Percentiles rank a stretch among this genome's conserved stretches.
These are phyloP conservation scores for Canis aureus DNA, from an alignment of 2,113 vertebrate species.

Conservation along the genomic window DNA sequence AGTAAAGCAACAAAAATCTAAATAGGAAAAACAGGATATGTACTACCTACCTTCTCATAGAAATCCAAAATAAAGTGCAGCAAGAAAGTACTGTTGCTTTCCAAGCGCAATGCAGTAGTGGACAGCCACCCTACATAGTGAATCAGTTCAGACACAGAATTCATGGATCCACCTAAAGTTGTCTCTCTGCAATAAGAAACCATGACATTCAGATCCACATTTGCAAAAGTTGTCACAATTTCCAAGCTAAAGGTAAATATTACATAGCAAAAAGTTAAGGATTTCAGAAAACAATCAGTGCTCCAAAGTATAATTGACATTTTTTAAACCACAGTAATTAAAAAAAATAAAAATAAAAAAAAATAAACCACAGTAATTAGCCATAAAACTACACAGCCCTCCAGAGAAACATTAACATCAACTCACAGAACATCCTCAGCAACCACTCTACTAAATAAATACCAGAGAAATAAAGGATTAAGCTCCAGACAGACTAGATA, in stretches of 20 bases:
- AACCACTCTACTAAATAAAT: conserved; percentile 39
- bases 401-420: conserved; percentile 34
- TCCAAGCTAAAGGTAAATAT: conserved; percentile 11
- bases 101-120: conserved; percentile 89
- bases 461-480: conserved; percentile 38
- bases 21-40: conserved; percentile 42
- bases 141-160: conserved; percentile 90
- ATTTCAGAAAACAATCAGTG: conserved; percentile 40
- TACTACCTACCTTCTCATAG: conserved; percentile 96
- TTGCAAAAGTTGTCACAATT: neutral
- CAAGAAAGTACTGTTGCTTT: conserved; percentile 89
- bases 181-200: conserved; percentile 89
- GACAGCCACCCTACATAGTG: conserved; percentile 91
- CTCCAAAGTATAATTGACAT: neutral
- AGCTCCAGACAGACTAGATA: neutral
- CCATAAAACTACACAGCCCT: neutral
- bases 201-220: neutral
- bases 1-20: neutral
- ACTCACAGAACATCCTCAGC: conserved; percentile 36
- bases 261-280: neutral
- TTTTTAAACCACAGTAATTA: neutral
- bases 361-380: neutral
- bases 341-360: no score
- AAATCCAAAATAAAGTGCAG: conserved; percentile 94
- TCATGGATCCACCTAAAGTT: conserved; percentile 90